These are phyloP conservation scores for Psittacula echo DNA, from an alignment of 2,797 vertebrate species.

Conservation along the genomic window DNA sequence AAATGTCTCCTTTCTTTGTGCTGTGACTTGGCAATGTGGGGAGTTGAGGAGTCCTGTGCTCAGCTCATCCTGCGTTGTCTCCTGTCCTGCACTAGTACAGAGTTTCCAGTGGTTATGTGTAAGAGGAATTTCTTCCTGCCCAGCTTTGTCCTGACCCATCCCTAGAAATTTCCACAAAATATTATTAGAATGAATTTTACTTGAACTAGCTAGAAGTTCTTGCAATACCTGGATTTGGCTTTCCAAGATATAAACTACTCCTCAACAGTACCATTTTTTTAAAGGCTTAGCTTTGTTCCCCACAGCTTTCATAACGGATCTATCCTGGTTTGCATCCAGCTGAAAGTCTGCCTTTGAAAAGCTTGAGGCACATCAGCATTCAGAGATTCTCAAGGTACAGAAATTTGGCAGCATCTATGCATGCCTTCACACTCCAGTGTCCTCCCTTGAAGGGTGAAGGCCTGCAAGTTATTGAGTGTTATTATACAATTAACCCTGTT, in stretches of 20 bases:
- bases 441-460: constrained; percentile 30
- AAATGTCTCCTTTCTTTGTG: background rate
- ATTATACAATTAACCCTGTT: constrained; percentile 44
- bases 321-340: constrained; percentile 12
- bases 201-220: background rate
- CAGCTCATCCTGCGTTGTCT: background rate
- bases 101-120: background rate
- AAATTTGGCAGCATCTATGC: constrained; percentile 33
- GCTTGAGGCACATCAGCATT: background rate
- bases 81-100: background rate
- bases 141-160: background rate
- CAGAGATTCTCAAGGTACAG: constrained; percentile 32
- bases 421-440: constrained; percentile 26
- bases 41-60: background rate
- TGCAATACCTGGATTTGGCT: background rate
- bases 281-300: background rate
- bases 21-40: background rate
- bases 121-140: background rate
- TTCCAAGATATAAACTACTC: background rate
- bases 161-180: background rate
- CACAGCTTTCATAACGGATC: background rate
- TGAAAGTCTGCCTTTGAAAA: constrained; percentile 7
- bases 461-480: constrained; percentile 31
- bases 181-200: background rate
- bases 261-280: background rate